These are phyloP conservation scores for Macrotus californicus DNA, from an alignment of 2,113 vertebrate genomes.

Conservation along the genomic window DNA sequence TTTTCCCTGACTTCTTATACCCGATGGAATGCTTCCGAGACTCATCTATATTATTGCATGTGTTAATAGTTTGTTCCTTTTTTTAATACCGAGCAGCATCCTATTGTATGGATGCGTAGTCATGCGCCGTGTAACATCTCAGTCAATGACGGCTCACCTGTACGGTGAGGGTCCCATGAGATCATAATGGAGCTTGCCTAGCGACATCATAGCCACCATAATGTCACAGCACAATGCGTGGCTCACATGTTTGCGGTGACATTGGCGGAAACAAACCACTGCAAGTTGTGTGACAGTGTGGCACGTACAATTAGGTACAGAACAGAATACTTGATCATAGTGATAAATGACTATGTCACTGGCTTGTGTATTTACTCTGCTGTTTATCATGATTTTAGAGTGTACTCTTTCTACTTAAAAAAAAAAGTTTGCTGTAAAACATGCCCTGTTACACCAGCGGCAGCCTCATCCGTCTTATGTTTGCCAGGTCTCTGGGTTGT, in stretches of 20 bases:
- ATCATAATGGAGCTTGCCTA: too few species aligned
- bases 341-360: not conserved
- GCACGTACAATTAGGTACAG: not conserved
- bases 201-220: not conserved
- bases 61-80: not conserved
- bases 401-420: not conserved
- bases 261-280: not conserved
- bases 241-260: not conserved
- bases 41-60: not conserved
- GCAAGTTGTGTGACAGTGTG: not conserved
- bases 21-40: not conserved
- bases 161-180: not conserved
- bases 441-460: not conserved
- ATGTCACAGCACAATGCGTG: not conserved
- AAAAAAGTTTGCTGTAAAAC: not conserved
- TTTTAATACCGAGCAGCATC: not conserved
- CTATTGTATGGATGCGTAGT: not conserved
- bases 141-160: not conserved
- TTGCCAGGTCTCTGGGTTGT: not conserved
- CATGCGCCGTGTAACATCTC: not conserved
- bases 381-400: not conserved
- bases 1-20: not conserved
- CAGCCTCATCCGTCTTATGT: not conserved
- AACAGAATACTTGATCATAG: not conserved
- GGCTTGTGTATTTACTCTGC: not conserved